phyloP scores from a whole-genome alignment of 1,140 invertebrate genomes.

The Holotrichia oblita region DNA sequence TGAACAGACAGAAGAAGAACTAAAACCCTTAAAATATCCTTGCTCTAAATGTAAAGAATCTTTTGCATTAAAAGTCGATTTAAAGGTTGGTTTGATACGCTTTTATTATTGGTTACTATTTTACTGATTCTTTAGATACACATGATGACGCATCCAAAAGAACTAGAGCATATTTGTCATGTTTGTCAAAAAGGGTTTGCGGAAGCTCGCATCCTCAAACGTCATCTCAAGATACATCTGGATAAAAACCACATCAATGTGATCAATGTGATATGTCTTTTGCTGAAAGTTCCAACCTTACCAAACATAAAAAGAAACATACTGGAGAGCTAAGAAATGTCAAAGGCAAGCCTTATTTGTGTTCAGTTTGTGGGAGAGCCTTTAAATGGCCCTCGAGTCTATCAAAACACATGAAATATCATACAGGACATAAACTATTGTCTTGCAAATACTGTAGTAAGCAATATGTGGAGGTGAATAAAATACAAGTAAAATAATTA shows the following conservation, averaged over 20 bases:
- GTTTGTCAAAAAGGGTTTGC: conserved; percentile 64
- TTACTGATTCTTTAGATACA: conserved; percentile 48
- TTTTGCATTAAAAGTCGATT: conserved; percentile 59
- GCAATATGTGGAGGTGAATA: conserved; percentile 61
- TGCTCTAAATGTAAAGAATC: conserved; percentile 58
- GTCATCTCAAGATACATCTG: conserved; percentile 63
- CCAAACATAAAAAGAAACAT: conserved; percentile 64
- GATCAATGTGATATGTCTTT: conserved; percentile 65
- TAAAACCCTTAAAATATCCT: conserved; percentile 53
- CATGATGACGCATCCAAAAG: conserved; percentile 60
- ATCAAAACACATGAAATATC: conserved; percentile 63
- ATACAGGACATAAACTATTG: conserved; percentile 61
- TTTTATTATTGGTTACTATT: conserved; percentile 46
- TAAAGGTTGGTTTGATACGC: conserved; percentile 50
- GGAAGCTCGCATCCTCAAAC: conserved; percentile 62
- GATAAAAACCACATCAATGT: conserved; percentile 63
- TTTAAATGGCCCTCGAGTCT: conserved; percentile 63
- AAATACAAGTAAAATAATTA: neutral
- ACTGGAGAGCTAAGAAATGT: conserved; percentile 63
- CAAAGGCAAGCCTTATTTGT: conserved; percentile 62
- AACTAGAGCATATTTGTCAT: conserved; percentile 60
- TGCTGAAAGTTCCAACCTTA: conserved; percentile 64
- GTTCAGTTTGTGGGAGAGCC: conserved; percentile 61
- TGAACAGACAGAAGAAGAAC: conserved; percentile 38
- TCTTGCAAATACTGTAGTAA: conserved; percentile 60